Percentiles rank a stretch among this genome's conserved stretches.
Conservation (phyloP, 2,888 invertebrate genomes). For the Drosophila birchii region DNA sequence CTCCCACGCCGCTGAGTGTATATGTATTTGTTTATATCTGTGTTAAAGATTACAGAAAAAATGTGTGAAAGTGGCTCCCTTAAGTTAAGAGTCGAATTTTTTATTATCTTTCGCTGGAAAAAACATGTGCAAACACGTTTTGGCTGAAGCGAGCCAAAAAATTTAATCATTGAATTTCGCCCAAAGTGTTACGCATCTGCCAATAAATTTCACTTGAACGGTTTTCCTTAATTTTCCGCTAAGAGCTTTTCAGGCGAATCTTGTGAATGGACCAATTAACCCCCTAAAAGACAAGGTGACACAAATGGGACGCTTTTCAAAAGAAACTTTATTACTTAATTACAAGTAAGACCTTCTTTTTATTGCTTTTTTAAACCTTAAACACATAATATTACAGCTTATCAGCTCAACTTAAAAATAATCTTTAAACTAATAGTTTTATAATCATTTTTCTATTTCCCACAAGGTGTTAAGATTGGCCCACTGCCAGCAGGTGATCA, state of each 20-base stretch:
- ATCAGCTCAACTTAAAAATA: not conserved
- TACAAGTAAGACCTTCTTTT: too few species aligned
- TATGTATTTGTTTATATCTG: not conserved
- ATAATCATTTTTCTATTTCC: too few species aligned
- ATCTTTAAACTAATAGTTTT: not conserved
- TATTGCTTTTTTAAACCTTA: not conserved
- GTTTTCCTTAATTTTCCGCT: constrained; percentile 20
- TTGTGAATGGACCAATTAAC: constrained; percentile 53
- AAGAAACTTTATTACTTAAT: not conserved
- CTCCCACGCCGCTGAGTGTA: not conserved
- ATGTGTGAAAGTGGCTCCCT: constrained; percentile 27
- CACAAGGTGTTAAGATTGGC: constrained; percentile 42
- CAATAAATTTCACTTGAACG: constrained; percentile 34
- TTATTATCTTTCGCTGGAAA: constrained; percentile 35
- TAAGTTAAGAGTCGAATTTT: constrained; percentile 27
- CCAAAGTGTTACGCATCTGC: constrained; percentile 19
- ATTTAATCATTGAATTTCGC: constrained; percentile 30
- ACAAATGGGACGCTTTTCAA: not conserved
- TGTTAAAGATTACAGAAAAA: not conserved
- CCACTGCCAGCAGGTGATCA: constrained; percentile 53
- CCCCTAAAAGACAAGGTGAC: not conserved
- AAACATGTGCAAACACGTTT: constrained; percentile 27
- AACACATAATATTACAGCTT: not conserved
- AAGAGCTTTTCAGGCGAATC: constrained; percentile 52
- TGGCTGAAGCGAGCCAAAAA: constrained; percentile 11